Conservation (phyloP, 2,888 invertebrate genomes). For the Thecocarcelia acutangulata region DNA sequence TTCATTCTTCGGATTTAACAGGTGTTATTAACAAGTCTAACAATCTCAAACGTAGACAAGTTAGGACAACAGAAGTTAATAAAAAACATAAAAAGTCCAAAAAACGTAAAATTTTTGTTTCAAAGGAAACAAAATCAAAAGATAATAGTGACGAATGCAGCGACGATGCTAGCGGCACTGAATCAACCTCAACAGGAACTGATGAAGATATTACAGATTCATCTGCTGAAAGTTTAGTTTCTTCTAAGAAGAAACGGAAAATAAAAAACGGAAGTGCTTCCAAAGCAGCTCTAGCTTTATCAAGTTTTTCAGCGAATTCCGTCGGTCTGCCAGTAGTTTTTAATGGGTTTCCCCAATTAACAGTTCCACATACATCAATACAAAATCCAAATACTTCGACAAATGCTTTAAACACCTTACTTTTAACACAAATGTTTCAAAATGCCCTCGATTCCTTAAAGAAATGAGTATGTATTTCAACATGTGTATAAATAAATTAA, state of each 20-base stretch:
- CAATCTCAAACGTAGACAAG: slow-evolving; percentile 50
- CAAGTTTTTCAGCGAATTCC: slow-evolving; percentile 40
- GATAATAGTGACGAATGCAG: slow-evolving; percentile 60
- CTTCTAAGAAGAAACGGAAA: slow-evolving; percentile 51
- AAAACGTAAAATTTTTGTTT: slow-evolving; percentile 50
- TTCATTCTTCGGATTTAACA: slow-evolving; percentile 1
- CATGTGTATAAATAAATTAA: no score
- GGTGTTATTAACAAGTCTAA: slow-evolving; percentile 61
- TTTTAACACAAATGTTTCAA: slow-evolving; percentile 69
- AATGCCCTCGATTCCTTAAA: slow-evolving; percentile 59
- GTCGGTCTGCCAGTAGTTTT: slow-evolving; percentile 45
- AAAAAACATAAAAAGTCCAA: slow-evolving; percentile 35
- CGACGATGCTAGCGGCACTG: slow-evolving; percentile 48
- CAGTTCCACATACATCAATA: slow-evolving; percentile 21
- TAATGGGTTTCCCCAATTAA: slow-evolving; percentile 45
- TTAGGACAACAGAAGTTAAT: slow-evolving; percentile 70
- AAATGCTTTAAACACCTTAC: slow-evolving; percentile 67
- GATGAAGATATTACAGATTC: slow-evolving; percentile 58
- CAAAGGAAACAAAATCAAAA: slow-evolving; percentile 59
- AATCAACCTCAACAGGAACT: slow-evolving; percentile 30
- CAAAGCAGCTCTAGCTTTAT: slow-evolving; percentile 6
- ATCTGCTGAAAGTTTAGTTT: slow-evolving; percentile 38
- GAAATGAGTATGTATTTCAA: slow-evolving; percentile 18
- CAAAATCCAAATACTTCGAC: slow-evolving; percentile 49
- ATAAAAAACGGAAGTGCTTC: slow-evolving; percentile 53